phyloP scores from a whole-genome alignment of 2,113 vertebrate genomes.

The Microcebus tavaratra region DNA sequence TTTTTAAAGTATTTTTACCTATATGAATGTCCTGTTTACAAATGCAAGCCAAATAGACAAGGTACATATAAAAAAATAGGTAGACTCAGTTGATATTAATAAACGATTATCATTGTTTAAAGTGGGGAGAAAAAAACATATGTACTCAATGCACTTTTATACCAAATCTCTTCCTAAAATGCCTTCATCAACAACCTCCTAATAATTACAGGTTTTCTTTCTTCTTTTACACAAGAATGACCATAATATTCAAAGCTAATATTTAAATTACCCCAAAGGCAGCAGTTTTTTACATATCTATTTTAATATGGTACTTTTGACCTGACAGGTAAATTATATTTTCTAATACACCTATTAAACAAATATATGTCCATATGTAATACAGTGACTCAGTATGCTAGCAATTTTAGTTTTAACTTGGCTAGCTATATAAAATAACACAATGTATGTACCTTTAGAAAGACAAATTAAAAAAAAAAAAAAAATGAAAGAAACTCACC shows the following conservation, averaged over 20 bases:
- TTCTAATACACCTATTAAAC: neutral
- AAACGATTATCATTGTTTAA: slow-evolving; percentile 3
- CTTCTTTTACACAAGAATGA: neutral
- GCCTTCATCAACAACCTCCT: slow-evolving; percentile 3
- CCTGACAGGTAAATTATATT: neutral
- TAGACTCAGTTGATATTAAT: neutral
- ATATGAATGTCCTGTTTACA: slow-evolving; percentile 30
- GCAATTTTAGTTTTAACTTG: slow-evolving; percentile 47
- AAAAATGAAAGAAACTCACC: slow-evolving; percentile 85
- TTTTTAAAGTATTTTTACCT: slow-evolving; percentile 22
- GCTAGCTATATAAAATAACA: slow-evolving; percentile 9
- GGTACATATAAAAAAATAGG: neutral
- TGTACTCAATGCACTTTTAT: neutral
- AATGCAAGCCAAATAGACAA: slow-evolving; percentile 30
- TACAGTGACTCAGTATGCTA: slow-evolving; percentile 11
- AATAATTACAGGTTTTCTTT: neutral
- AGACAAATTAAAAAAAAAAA: neutral
- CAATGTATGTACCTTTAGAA: neutral
- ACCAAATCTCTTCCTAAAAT: neutral
- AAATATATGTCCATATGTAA: neutral
- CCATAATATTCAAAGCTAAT: slow-evolving; percentile 31
- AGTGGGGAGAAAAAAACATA: neutral
- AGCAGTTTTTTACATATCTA: neutral
- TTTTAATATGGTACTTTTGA: slow-evolving; percentile 40
- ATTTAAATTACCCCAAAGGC: neutral